These are phyloP conservation scores for Sakesphorus luctuosus DNA, from an alignment of 2,113 vertebrate genomes.

Conservation along the genomic window DNA sequence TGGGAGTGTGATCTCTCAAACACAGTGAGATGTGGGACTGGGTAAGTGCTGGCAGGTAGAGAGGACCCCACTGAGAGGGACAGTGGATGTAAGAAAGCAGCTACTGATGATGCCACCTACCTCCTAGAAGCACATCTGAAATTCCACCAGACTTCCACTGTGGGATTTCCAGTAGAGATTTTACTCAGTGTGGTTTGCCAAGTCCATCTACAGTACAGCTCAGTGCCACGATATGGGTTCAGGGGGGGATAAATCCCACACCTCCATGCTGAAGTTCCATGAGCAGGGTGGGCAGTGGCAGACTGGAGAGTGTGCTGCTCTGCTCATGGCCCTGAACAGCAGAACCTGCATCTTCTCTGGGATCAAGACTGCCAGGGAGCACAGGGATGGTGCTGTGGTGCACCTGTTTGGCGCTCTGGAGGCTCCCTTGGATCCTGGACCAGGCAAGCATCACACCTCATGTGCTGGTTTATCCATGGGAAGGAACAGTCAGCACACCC, in stretches of 20 bases:
- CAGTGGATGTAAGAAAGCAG: not conserved
- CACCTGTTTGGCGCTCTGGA: not conserved
- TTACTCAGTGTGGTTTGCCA: not conserved
- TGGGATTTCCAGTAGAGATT: not conserved
- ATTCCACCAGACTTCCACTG: not conserved
- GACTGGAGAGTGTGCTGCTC: not conserved
- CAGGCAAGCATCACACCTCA: not conserved
- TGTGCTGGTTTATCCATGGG: not conserved
- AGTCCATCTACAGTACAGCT: not conserved
- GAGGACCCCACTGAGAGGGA: not conserved
- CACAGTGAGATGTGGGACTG: not conserved
- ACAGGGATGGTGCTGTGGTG: fast-evolving
- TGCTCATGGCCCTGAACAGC: not conserved
- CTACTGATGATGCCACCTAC: not conserved
- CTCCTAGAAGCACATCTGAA: not conserved
- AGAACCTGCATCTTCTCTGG: not conserved
- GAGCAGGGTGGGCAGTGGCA: not conserved
- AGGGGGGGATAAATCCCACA: not conserved
- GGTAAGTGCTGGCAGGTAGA: not conserved
- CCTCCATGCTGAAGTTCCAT: not conserved
- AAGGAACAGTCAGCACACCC: fast-evolving
- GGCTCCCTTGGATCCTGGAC: not conserved
- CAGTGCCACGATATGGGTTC: not conserved
- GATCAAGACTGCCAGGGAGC: not conserved
- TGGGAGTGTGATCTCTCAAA: not conserved